phyloP scores from a whole-genome alignment of 2,888 invertebrate species.

The Eristalis pertinax region DNA sequence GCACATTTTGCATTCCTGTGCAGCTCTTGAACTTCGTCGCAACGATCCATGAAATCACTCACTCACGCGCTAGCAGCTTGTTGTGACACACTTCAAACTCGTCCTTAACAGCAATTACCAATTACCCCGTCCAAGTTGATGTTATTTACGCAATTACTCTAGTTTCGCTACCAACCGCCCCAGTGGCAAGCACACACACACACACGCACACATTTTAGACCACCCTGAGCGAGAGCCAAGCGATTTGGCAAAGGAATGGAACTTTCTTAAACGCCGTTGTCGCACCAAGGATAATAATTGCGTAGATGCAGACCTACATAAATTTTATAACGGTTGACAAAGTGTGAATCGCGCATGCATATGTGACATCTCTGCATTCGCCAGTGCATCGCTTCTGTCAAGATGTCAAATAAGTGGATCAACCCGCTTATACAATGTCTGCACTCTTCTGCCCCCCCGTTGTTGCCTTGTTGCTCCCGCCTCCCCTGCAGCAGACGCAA shows the following conservation, averaged over 20 bases:
- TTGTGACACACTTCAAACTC: slow-evolving; percentile 8
- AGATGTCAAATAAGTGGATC: slow-evolving; percentile 69
- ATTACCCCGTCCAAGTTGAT: slow-evolving; percentile 11
- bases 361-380: slow-evolving; percentile 64
- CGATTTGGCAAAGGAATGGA: slow-evolving; percentile 53
- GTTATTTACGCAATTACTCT: slow-evolving; percentile 30
- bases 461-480: slow-evolving; percentile 5
- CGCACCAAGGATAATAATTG: slow-evolving; percentile 79
- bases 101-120: slow-evolving; percentile 9
- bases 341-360: slow-evolving; percentile 29
- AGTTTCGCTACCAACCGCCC: slow-evolving; percentile 16
- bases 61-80: neutral
- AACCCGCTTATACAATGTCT: slow-evolving; percentile 23
- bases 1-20: too few species aligned
- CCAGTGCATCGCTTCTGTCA: slow-evolving; percentile 60
- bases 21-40: neutral
- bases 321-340: slow-evolving; percentile 76
- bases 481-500: neutral
- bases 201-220: neutral
- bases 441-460: neutral
- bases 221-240: slow-evolving; percentile 50
- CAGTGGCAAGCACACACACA: slow-evolving; percentile 11
- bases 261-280: slow-evolving; percentile 35
- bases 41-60: neutral
- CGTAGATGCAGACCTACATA: slow-evolving; percentile 81